A percentile compares a stretch with the other conserved stretches of the same genome.
Evolutionary conservation across 1,140 invertebrate species (phyloP).

Genomic region (Chlorops oryzae): DNA sequence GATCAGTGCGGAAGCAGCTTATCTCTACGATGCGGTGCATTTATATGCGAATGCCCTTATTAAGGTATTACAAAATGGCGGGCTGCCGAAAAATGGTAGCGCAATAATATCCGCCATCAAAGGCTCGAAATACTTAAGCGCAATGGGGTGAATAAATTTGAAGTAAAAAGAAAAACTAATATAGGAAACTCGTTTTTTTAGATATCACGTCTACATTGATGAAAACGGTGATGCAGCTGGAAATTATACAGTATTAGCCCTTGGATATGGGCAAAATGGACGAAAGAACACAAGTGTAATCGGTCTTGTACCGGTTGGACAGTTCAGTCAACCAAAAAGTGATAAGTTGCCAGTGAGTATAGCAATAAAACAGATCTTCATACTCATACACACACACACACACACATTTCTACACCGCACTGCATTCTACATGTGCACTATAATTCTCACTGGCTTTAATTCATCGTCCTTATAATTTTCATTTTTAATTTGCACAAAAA

Average conservation of each 20-base stretch:
- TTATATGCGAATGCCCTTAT: constrained; percentile 73
- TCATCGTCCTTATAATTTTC: too few relatives aligned
- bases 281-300: constrained; percentile 49
- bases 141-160: constrained; percentile 66
- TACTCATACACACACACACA: neutral
- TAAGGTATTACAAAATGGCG: constrained; percentile 58
- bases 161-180: neutral
- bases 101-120: constrained; percentile 65
- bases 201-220: constrained; percentile 88
- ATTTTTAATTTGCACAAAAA: neutral
- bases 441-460: too few relatives aligned
- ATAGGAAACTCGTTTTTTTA: constrained; percentile 35
- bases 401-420: neutral
- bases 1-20: constrained; percentile 75
- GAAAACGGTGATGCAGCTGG: constrained; percentile 91
- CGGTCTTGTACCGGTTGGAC: constrained; percentile 70
- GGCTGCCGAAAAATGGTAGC: constrained; percentile 64
- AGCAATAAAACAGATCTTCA: neutral
- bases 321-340: constrained; percentile 54
- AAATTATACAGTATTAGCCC: constrained; percentile 86
- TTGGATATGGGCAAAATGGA: constrained; percentile 28
- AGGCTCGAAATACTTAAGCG: constrained; percentile 70
- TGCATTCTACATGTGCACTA: too few relatives aligned
- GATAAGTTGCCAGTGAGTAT: constrained; percentile 55
- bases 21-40: constrained; percentile 85